These are phyloP conservation scores for Synanthedon vespiformis DNA, from an alignment of 2,888 invertebrate genomes.

Conservation along the genomic window DNA sequence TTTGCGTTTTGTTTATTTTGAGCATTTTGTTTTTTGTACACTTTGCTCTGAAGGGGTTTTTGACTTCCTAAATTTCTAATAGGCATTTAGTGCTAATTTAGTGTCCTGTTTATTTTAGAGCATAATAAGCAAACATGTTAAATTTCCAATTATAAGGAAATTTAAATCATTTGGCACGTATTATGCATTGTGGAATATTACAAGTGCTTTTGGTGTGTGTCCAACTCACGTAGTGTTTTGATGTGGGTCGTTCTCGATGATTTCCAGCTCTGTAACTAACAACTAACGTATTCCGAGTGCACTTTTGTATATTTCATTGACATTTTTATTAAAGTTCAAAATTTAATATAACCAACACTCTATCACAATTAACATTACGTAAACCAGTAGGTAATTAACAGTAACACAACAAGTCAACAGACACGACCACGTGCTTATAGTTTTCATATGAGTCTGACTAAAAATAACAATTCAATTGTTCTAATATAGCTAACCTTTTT, in stretches of 20 bases:
- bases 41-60: too few relatives aligned
- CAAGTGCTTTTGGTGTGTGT: conserved; percentile 38
- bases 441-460: background rate
- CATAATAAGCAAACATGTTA: too few relatives aligned
- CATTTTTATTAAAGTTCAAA: too few relatives aligned
- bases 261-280: background rate
- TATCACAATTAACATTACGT: too few relatives aligned
- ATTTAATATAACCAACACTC: too few relatives aligned
- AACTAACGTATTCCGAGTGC: background rate
- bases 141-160: background rate
- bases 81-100: too few relatives aligned
- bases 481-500: conserved; percentile 5
- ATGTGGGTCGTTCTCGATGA: conserved; percentile 23
- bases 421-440: background rate
- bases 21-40: too few relatives aligned
- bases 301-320: too few relatives aligned
- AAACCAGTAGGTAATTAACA: too few relatives aligned
- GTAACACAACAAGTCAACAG: background rate
- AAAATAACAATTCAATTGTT: background rate
- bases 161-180: conserved; percentile 15
- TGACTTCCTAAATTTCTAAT: too few relatives aligned
- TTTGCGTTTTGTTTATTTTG: too few relatives aligned
- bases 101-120: too few relatives aligned
- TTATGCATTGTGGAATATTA: conserved; percentile 17
- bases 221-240: conserved; percentile 43